Evolutionary conservation across 2,113 vertebrate genomes (phyloP).

Genomic region (Nipponia nippon): DNA sequence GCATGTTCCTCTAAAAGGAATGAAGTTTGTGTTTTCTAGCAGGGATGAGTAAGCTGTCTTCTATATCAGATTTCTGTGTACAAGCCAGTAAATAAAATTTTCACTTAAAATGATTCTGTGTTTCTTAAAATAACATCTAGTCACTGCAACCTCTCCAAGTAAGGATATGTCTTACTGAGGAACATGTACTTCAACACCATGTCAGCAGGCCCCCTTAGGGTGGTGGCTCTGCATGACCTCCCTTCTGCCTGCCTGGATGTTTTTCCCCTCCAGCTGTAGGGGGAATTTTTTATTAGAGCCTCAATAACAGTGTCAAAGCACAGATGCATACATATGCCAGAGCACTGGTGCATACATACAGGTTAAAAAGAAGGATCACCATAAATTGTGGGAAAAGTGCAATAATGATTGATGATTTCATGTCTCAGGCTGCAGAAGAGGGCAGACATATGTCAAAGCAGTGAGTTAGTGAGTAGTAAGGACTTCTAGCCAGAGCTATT

Average conservation of each 20-base stretch:
- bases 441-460: background rate
- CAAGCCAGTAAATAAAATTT: background rate
- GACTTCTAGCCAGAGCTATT: background rate
- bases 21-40: background rate
- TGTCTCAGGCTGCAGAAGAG: background rate
- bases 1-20: background rate
- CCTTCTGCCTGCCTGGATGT: background rate
- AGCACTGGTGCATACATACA: background rate
- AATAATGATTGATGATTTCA: background rate
- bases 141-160: background rate
- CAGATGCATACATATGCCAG: fast-evolving
- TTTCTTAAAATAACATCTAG: conserved; percentile 14
- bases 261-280: background rate
- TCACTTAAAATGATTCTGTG: background rate
- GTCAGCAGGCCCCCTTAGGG: background rate
- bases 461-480: background rate
- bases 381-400: background rate
- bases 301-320: background rate
- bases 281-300: background rate
- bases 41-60: background rate
- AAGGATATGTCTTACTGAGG: background rate
- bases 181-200: background rate
- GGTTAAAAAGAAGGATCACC: background rate
- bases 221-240: background rate
- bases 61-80: background rate